Evolutionary conservation across 2,888 invertebrate genomes (phyloP).

Genomic region (Hololepta plana): DNA sequence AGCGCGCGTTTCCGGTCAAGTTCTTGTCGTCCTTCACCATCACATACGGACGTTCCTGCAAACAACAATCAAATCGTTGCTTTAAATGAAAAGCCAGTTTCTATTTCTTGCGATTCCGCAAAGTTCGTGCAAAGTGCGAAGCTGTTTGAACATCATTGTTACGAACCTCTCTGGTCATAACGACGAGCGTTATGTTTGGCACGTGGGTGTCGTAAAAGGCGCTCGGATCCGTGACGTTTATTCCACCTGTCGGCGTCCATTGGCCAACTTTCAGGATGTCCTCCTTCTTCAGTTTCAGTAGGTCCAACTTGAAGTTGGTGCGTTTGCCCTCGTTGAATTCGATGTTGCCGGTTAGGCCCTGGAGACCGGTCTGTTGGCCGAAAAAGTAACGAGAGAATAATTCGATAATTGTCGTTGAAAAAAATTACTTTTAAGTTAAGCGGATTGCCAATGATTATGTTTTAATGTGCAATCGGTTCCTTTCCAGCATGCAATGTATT

Average conservation of each 20-base stretch:
- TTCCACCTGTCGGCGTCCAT: constrained; percentile 58
- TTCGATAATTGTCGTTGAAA: too few species aligned
- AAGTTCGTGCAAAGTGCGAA: constrained; percentile 1
- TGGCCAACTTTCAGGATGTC: constrained; percentile 64
- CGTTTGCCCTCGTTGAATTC: constrained; percentile 74
- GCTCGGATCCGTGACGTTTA: constrained; percentile 67
- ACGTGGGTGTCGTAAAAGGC: constrained; percentile 70
- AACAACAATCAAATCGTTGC: constrained; percentile 7
- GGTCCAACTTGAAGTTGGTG: constrained; percentile 67
- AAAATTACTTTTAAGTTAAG: too few species aligned
- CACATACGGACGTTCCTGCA: constrained; percentile 76
- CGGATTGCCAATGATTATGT: too few species aligned
- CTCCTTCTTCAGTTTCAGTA: constrained; percentile 63
- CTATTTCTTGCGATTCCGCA: too few species aligned
- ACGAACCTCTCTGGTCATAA: constrained; percentile 75
- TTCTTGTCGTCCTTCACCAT: constrained; percentile 77
- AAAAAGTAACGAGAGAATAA: too few species aligned
- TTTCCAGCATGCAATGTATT: too few species aligned
- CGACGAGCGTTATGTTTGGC: constrained; percentile 72
- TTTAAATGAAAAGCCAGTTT: too few species aligned
- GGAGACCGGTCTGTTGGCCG: constrained; percentile 66
- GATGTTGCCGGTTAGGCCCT: constrained; percentile 75
- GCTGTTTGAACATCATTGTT: constrained; percentile 5
- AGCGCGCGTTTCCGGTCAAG: constrained; percentile 69
- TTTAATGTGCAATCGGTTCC: too few species aligned